Conservation (phyloP, 2,113 vertebrate genomes). For the Oreotrochilus melanogaster region DNA sequence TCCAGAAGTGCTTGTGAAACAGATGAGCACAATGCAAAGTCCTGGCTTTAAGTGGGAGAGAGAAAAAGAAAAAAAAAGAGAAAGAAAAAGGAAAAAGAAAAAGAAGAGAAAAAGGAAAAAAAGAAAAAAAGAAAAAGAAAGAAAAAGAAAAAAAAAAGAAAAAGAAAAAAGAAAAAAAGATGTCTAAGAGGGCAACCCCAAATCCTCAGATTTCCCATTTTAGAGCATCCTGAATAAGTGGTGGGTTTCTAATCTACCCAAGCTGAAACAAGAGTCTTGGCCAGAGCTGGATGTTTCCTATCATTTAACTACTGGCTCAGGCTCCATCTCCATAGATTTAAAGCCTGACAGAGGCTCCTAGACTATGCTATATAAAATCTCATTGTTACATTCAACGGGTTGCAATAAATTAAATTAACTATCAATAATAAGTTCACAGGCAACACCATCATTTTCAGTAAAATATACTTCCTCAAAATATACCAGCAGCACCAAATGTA, state of each 20-base stretch:
- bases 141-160: rapidly evolving
- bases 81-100: no score
- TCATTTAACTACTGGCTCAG: background rate
- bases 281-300: background rate
- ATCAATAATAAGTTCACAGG: slow-evolving; percentile 46
- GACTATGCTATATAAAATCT: slow-evolving; percentile 28
- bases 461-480: slow-evolving; percentile 42
- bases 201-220: background rate
- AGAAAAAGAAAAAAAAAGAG: no score
- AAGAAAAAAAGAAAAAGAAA: no score
- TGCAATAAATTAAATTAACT: slow-evolving; percentile 54
- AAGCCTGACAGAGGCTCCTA: slow-evolving; percentile 17
- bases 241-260: background rate
- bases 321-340: background rate
- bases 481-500: slow-evolving; percentile 10
- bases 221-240: background rate
- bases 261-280: background rate
- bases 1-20: background rate
- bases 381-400: background rate
- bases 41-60: background rate
- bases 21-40: background rate
- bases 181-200: background rate
- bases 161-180: background rate
- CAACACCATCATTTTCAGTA: slow-evolving; percentile 3
- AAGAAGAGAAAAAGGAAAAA: no score